phyloP scores from a whole-genome alignment of 1,140 invertebrate species.

The Mizuhopecten yessoensis region DNA sequence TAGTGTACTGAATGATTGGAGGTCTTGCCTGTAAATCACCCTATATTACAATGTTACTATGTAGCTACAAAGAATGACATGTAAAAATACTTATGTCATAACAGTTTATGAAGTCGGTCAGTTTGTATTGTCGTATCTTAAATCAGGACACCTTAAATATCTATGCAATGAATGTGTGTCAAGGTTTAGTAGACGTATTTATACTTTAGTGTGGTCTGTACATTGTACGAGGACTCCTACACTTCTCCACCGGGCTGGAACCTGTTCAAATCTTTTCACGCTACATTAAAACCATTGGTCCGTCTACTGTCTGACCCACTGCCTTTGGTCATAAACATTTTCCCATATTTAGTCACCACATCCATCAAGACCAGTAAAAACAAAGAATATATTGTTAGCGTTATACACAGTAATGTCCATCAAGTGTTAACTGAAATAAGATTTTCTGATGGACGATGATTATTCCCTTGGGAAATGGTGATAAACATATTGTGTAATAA shows the following conservation, averaged over 20 bases:
- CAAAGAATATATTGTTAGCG: no score
- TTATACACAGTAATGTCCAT: no score
- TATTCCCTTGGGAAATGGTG: no score
- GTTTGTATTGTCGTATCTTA: neutral
- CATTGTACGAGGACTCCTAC: neutral
- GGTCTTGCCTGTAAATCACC: no score
- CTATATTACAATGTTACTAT: no score
- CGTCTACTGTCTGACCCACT: neutral
- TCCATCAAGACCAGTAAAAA: no score
- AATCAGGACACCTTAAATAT: neutral
- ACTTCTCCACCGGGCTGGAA: neutral
- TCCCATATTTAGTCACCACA: neutral
- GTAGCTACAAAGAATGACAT: neutral
- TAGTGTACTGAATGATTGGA: no score
- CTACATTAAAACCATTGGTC: neutral
- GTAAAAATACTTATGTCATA: neutral
- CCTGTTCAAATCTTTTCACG: neutral
- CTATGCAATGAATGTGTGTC: neutral
- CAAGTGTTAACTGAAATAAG: no score
- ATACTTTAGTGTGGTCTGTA: neutral
- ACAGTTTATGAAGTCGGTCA: neutral
- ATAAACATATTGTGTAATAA: no score
- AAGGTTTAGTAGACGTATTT: neutral
- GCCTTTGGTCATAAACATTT: constrained; percentile 2
- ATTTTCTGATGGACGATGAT: no score